Conservation (phyloP, 2,113 vertebrate species). For the Cynoglossus semilaevis region DNA sequence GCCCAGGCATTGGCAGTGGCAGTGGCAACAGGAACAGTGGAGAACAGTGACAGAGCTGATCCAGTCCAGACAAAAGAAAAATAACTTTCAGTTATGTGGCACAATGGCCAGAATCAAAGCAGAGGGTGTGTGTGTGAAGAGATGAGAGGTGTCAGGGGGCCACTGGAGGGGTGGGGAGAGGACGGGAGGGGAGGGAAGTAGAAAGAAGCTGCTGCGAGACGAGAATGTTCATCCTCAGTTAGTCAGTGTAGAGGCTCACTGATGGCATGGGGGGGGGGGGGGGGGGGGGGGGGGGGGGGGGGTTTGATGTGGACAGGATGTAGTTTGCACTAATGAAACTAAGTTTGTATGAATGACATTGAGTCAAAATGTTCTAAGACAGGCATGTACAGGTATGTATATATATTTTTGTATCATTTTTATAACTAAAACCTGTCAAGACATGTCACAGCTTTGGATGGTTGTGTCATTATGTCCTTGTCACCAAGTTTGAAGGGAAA, state of each 20-base stretch:
- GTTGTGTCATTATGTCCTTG: not conserved
- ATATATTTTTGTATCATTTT: no score
- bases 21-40: constrained; percentile 24
- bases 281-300: no score
- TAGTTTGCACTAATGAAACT: no score
- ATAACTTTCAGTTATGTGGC: constrained; percentile 45
- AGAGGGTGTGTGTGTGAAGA: constrained; percentile 13
- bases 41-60: constrained; percentile 38
- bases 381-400: no score
- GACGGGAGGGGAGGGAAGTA: constrained; percentile 17
- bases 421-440: no score
- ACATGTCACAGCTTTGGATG: no score
- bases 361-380: no score
- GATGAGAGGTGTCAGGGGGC: constrained; percentile 52
- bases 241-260: constrained; percentile 9
- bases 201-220: constrained; percentile 49
- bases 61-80: constrained; percentile 41
- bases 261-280: not conserved
- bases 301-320: no score
- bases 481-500: not conserved
- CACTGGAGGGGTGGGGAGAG: constrained; percentile 16
- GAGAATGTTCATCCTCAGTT: constrained; percentile 22
- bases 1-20: constrained; percentile 39
- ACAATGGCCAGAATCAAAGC: constrained; percentile 54
- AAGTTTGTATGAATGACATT: no score